Conservation (phyloP, 2,888 invertebrate genomes). For the Coleophora deauratella region DNA sequence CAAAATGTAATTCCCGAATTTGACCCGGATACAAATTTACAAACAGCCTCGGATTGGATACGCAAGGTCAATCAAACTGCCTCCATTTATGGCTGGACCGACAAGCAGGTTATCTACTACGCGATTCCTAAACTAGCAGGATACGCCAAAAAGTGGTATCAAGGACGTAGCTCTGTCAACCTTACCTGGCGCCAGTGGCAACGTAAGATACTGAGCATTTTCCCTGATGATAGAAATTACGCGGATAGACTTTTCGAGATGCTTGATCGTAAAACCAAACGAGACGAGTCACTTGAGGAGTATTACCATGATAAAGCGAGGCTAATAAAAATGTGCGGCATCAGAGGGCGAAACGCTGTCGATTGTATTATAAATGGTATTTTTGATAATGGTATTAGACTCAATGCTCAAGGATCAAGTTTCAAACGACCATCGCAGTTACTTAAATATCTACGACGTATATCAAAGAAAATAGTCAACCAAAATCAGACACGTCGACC, state of each 20-base stretch:
- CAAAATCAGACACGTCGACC: too few species aligned
- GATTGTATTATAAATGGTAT: not conserved
- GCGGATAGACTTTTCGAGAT: not conserved
- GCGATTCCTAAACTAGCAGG: not conserved
- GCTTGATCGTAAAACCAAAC: not conserved
- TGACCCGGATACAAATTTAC: not conserved
- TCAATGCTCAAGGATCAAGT: not conserved
- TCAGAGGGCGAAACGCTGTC: not conserved
- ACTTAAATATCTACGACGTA: not conserved
- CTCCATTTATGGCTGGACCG: not conserved
- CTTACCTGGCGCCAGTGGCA: not conserved
- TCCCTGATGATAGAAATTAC: not conserved
- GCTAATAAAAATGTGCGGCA: not conserved
- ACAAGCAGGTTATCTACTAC: not conserved
- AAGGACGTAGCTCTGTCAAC: not conserved
- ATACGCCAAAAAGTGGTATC: not conserved
- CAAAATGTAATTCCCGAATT: not conserved
- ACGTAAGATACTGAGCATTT: not conserved
- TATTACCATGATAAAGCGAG: not conserved
- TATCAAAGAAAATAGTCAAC: too few species aligned
- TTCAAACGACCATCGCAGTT: not conserved
- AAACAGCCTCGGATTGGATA: not conserved
- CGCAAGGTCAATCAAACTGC: not conserved
- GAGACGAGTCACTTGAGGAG: not conserved
- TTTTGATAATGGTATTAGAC: not conserved